A percentile compares a stretch with the other conserved stretches of the same genome.
Evolutionary conservation across 2,113 vertebrate species (phyloP).

Genomic region (Dasyornis broadbenti): DNA sequence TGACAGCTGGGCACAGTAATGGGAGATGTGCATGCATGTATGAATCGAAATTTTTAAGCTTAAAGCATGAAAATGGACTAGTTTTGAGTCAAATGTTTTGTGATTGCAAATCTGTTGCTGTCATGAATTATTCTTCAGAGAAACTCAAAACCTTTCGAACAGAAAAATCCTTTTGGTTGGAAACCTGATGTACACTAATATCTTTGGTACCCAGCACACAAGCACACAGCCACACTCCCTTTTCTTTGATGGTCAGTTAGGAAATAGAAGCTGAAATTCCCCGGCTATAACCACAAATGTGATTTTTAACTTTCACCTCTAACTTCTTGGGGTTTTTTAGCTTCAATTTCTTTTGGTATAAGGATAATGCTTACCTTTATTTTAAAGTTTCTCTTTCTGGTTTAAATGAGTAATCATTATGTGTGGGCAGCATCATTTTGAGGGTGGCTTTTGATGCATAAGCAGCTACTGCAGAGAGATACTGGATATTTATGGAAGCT

Average conservation of each 20-base stretch:
- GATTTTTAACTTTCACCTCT: background rate
- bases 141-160: background rate
- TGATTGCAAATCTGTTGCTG: background rate
- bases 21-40: background rate
- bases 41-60: background rate
- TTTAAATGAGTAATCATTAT: conserved; percentile 15
- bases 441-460: conserved; percentile 8
- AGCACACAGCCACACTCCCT: background rate
- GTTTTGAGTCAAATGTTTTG: background rate
- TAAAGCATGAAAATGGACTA: background rate
- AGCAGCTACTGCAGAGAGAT: background rate
- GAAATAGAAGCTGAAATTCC: background rate
- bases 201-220: background rate
- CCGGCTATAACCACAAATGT: background rate
- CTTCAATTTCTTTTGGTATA: background rate
- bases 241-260: background rate
- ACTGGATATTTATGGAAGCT: conserved; percentile 14
- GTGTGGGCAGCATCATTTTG: conserved; percentile 24
- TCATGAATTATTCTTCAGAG: background rate
- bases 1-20: background rate
- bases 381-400: background rate
- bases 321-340: background rate
- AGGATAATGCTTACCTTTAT: background rate
- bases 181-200: background rate
- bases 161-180: background rate